A percentile compares a stretch with the other conserved stretches of the same genome.
phyloP scores from a whole-genome alignment of 2,113 vertebrate species.

The Penelope pileata region DNA sequence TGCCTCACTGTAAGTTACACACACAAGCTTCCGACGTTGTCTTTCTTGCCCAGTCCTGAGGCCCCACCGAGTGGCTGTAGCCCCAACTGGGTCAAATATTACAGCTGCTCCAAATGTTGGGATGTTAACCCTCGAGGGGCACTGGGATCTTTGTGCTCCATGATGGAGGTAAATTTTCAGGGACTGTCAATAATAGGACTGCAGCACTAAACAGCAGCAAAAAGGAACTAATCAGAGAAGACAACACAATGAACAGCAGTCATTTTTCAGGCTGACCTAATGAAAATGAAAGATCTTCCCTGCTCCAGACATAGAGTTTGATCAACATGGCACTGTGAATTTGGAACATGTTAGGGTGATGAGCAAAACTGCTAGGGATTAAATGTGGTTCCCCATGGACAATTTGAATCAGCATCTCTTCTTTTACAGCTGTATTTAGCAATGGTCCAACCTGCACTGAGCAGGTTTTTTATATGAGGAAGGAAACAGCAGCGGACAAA shows the following conservation, averaged over 20 bases:
- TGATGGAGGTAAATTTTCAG: neutral
- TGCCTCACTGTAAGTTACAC: neutral
- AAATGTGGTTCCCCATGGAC: neutral
- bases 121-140: neutral
- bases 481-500: neutral
- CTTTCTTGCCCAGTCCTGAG: neutral
- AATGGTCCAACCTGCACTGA: neutral
- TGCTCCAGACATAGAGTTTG: neutral
- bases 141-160: neutral
- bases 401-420: fast-evolving
- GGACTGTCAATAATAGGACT: fast-evolving
- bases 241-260: neutral
- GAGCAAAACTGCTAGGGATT: neutral
- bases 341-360: neutral
- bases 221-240: neutral
- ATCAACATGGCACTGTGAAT: neutral
- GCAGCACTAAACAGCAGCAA: neutral
- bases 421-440: neutral
- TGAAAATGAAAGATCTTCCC: neutral
- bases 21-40: neutral
- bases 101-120: neutral
- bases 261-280: neutral
- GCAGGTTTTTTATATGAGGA: neutral
- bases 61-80: neutral
- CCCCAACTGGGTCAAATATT: neutral